Conservation (phyloP, 2,797 vertebrate genomes). For the Eurystomus glaucurus region DNA sequence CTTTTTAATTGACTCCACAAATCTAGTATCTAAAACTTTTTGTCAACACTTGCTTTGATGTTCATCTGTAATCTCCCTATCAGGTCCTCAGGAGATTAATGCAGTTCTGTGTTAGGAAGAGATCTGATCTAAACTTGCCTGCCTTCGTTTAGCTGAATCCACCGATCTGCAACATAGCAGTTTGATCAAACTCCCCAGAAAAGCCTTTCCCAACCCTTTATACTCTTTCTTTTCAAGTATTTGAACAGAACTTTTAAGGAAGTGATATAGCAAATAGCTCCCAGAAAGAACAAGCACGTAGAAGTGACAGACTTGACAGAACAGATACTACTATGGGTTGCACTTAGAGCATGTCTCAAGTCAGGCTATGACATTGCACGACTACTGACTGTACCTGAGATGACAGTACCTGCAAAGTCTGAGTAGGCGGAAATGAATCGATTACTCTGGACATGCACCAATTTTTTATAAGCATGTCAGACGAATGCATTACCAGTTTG, state of each 20-base stretch:
- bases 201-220: constrained; percentile 4
- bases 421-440: neutral
- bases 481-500: neutral
- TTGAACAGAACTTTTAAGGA: constrained; percentile 4
- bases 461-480: neutral
- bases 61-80: neutral
- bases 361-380: neutral
- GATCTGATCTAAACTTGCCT: neutral
- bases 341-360: neutral
- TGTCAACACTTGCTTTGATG: neutral
- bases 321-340: neutral
- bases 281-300: constrained; percentile 16
- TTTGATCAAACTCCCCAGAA: neutral
- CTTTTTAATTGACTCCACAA: neutral
- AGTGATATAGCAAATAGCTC: constrained; percentile 19
- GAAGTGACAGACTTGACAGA: constrained; percentile 23
- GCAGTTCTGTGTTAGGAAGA: neutral
- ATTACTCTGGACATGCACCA: neutral
- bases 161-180: neutral
- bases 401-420: neutral
- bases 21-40: neutral
- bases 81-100: neutral
- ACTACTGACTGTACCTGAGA: constrained; percentile 44
- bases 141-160: neutral
- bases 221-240: neutral